These are phyloP conservation scores for Peromyscus attwateri DNA, from an alignment of 2,797 vertebrate species.

Conservation along the genomic window DNA sequence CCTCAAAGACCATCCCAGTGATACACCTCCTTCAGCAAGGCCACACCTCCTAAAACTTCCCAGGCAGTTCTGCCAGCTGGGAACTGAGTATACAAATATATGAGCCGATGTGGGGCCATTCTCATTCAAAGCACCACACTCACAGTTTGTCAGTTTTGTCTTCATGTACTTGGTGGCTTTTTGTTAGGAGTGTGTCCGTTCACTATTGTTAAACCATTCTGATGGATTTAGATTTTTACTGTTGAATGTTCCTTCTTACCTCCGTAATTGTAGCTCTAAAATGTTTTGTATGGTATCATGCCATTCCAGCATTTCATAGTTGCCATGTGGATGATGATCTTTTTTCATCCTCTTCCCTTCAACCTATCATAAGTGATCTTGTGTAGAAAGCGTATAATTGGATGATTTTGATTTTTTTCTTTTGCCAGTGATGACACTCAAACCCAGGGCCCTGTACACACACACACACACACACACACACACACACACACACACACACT, in stretches of 20 bases:
- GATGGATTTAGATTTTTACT: slow-evolving; percentile 7
- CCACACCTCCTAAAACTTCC: not conserved
- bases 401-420: not conserved
- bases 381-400: not conserved
- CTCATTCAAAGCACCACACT: too few relatives aligned
- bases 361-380: not conserved
- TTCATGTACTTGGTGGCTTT: not conserved
- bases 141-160: not conserved
- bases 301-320: not conserved
- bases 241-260: not conserved
- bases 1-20: not conserved
- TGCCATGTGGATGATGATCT: slow-evolving; percentile 1
- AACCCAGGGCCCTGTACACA: not conserved
- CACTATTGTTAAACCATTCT: slow-evolving; percentile 41
- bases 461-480: too few relatives aligned
- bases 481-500: too few relatives aligned
- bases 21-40: not conserved
- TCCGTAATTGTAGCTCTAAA: slow-evolving; percentile 23
- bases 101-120: not conserved
- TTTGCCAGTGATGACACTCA: not conserved
- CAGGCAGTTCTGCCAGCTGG: not conserved
- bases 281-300: slow-evolving; percentile 37
- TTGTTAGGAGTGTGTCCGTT: slow-evolving; percentile 33
- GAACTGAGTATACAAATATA: not conserved
- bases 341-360: slow-evolving; percentile 17